Conservation (phyloP, 2,113 vertebrate species). For the Tauraco erythrolophus region DNA sequence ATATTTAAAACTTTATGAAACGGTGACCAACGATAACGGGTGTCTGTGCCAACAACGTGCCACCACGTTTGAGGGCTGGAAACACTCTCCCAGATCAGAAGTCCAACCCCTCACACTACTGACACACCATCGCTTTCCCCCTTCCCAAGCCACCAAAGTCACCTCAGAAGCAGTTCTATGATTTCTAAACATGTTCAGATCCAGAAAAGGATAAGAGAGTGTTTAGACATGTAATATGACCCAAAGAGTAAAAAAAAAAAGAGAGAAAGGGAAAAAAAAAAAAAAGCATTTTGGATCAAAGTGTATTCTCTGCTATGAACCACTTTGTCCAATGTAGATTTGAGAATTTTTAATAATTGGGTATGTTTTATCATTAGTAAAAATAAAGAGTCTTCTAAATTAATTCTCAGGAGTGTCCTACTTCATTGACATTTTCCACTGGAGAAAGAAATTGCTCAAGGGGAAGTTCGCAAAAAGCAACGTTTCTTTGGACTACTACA, state of each 20-base stretch:
- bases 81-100: neutral
- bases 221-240: neutral
- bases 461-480: neutral
- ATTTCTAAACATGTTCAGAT: neutral
- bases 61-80: neutral
- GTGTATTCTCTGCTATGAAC: neutral
- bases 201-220: neutral
- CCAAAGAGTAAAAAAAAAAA: neutral
- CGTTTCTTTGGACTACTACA: accelerated
- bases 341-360: neutral
- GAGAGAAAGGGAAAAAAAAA: accelerated
- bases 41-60: neutral
- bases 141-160: neutral
- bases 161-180: neutral
- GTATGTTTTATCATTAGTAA: neutral
- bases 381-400: neutral
- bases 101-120: neutral
- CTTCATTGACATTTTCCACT: neutral
- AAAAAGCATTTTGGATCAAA: neutral
- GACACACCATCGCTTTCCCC: neutral
- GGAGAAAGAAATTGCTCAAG: neutral
- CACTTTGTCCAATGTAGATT: neutral
- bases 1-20: neutral
- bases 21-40: accelerated
- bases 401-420: neutral